phyloP scores from a whole-genome alignment of 2,113 vertebrate species.

The Siniperca chuatsi region DNA sequence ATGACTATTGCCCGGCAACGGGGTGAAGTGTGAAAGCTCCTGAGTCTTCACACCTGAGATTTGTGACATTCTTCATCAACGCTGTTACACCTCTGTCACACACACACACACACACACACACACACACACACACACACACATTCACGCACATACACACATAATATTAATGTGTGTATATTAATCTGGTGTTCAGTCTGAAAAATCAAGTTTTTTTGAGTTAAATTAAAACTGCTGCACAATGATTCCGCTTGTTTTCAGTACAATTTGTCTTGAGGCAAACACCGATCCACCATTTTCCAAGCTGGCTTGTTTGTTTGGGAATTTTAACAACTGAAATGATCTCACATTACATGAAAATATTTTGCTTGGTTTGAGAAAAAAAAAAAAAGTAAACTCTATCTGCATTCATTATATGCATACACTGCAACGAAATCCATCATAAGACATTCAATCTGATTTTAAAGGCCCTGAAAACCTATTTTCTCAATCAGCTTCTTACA shows the following conservation, averaged over 20 bases:
- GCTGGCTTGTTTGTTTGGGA: neutral
- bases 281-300: neutral
- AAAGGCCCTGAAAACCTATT: neutral
- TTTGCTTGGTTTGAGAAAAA: neutral
- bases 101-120: neutral
- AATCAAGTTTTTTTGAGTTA: neutral
- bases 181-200: neutral
- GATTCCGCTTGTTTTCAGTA: neutral
- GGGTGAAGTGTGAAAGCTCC: slow-evolving; percentile 48
- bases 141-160: neutral
- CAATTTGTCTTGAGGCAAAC: neutral
- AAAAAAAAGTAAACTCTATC: no score
- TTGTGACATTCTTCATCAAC: slow-evolving; percentile 58
- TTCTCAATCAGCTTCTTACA: neutral
- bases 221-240: neutral
- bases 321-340: neutral
- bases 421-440: no score
- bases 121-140: neutral
- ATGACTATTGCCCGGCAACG: slow-evolving; percentile 72
- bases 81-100: neutral
- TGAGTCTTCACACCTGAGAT: slow-evolving; percentile 70
- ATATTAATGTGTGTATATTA: no score
- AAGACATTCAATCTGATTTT: no score
- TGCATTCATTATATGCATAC: no score
- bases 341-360: neutral